phyloP scores from a whole-genome alignment of 2,797 vertebrate genomes.

The Denticeps clupeoides region DNA sequence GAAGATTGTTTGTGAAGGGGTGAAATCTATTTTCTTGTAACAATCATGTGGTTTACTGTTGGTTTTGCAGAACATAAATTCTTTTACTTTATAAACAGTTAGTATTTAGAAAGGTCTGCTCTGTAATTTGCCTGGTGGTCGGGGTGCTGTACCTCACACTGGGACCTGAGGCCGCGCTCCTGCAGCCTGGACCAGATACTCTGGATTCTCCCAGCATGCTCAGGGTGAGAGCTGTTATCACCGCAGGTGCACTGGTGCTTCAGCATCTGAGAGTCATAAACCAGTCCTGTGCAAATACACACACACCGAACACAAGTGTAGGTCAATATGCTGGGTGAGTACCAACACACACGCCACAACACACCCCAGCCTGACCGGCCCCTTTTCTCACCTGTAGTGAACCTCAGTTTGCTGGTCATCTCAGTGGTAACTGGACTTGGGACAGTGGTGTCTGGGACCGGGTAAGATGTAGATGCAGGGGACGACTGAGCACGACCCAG shows the following conservation, averaged over 20 bases:
- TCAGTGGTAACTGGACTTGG: constrained; percentile 61
- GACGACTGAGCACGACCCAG: constrained; percentile 83
- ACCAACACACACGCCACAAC: too few relatives aligned
- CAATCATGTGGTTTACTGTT: too few relatives aligned
- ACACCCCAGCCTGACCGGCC: constrained; percentile 2
- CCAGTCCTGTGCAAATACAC: constrained; percentile 61
- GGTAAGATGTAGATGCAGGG: constrained; percentile 77
- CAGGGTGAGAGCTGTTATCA: constrained; percentile 74
- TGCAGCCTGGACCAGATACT: constrained; percentile 86
- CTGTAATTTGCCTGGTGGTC: not conserved
- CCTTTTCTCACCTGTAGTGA: constrained; percentile 65
- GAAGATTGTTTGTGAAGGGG: too few relatives aligned
- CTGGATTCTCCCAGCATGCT: constrained; percentile 76
- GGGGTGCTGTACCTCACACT: constrained; percentile 68
- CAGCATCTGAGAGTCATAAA: constrained; percentile 79
- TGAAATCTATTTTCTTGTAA: too few relatives aligned
- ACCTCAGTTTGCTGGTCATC: constrained; percentile 49
- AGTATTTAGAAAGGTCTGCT: not conserved
- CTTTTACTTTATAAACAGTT: too few relatives aligned
- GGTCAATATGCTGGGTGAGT: too few relatives aligned
- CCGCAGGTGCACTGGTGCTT: constrained; percentile 82
- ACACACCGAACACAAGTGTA: not conserved
- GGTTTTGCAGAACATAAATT: too few relatives aligned
- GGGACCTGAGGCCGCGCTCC: constrained; percentile 70
- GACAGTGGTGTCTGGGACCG: constrained; percentile 61